Evolutionary conservation across 2,888 invertebrate genomes (phyloP).

Genomic region (Mesoligia furuncula): DNA sequence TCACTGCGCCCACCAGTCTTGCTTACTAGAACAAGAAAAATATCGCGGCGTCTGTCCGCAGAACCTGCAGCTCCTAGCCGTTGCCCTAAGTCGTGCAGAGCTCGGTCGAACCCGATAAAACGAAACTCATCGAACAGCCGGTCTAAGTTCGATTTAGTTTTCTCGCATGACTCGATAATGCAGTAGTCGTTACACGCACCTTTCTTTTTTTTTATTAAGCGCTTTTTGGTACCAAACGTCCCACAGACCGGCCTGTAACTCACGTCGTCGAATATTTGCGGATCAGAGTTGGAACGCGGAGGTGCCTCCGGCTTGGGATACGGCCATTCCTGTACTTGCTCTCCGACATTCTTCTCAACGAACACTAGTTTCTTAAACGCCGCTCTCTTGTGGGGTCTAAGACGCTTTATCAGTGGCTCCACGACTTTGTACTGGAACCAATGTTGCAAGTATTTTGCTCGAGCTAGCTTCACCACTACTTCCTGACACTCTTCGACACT

Average conservation of each 20-base stretch:
- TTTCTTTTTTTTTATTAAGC: constrained; percentile 19
- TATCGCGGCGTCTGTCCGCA: constrained; percentile 76
- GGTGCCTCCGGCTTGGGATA: constrained; percentile 64
- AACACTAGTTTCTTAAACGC: constrained; percentile 76
- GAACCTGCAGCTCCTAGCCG: constrained; percentile 73
- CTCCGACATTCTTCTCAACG: constrained; percentile 72
- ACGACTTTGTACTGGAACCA: constrained; percentile 76
- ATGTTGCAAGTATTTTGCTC: constrained; percentile 71
- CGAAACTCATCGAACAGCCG: constrained; percentile 78
- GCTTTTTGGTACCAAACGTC: fast-evolving
- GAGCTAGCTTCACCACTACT: constrained; percentile 71
- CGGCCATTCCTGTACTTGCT: constrained; percentile 70
- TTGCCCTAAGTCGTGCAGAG: constrained; percentile 75
- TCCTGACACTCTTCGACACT: constrained; percentile 74
- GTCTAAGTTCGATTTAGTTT: constrained; percentile 70
- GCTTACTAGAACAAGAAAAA: constrained; percentile 82
- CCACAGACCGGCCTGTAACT: neutral
- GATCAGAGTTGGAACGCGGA: neutral
- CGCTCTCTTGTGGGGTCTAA: constrained; percentile 68
- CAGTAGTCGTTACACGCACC: fast-evolving
- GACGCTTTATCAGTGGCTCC: constrained; percentile 76
- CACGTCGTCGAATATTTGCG: constrained; percentile 62
- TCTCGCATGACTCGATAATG: neutral
- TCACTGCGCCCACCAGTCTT: constrained; percentile 78
- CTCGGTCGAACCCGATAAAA: constrained; percentile 74